phyloP scores from a whole-genome alignment of 2,113 vertebrate species.

The Engystomops pustulosus region DNA sequence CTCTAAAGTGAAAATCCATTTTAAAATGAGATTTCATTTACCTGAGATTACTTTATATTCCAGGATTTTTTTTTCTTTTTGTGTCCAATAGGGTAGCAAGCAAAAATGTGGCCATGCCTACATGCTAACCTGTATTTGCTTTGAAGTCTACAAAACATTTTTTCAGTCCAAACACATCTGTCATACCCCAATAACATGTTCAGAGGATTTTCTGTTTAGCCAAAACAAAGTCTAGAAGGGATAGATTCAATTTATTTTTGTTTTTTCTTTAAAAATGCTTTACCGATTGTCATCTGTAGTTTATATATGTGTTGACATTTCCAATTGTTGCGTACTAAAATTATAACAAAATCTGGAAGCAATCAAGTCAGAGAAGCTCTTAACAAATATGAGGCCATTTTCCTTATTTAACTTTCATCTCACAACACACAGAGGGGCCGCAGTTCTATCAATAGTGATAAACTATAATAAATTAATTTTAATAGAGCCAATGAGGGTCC shows the following conservation, averaged over 20 bases:
- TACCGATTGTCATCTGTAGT: conserved; percentile 65
- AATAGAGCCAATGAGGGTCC: too few relatives aligned
- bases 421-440: too few relatives aligned
- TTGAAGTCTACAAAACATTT: too few relatives aligned
- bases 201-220: conserved; percentile 64
- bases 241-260: too few relatives aligned
- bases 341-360: conserved; percentile 65
- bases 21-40: conserved; percentile 62
- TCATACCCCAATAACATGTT: conserved; percentile 68
- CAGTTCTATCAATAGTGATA: too few relatives aligned
- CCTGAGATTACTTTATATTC: conserved; percentile 42
- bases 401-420: too few relatives aligned
- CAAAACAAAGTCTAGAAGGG: conserved; percentile 65
- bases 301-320: conserved; percentile 67
- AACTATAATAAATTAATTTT: too few relatives aligned
- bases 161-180: conserved; percentile 64
- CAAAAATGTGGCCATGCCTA: neutral
- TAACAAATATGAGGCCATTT: too few relatives aligned
- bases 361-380: neutral
- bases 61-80: conserved; percentile 39
- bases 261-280: conserved; percentile 54
- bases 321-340: conserved; percentile 73
- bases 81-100: neutral
- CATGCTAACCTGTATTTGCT: neutral
- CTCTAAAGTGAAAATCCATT: conserved; percentile 62